Percentiles rank a stretch among this genome's conserved stretches.
These are phyloP conservation scores for Lytechinus pictus DNA, from an alignment of 35 echinoderm and acorn worm species.

Conservation along the genomic window DNA sequence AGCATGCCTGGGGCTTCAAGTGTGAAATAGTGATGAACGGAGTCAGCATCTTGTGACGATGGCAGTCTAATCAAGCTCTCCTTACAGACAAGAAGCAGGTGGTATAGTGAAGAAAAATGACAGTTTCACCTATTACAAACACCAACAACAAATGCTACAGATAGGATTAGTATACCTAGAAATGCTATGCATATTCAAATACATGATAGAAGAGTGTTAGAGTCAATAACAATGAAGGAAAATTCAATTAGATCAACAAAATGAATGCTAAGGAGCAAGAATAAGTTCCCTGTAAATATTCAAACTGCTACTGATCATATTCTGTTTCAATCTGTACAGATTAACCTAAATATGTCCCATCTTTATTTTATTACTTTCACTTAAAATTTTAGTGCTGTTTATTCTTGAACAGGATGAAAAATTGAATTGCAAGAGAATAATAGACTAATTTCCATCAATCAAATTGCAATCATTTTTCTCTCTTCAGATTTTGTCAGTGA, in stretches of 20 bases:
- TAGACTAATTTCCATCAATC: not conserved
- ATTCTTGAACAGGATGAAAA: not conserved
- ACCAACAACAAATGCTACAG: not conserved
- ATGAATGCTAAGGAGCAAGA: not conserved
- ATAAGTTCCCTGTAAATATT: not conserved
- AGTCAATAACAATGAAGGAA: not conserved
- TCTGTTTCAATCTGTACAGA: not conserved
- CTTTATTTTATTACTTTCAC: not conserved
- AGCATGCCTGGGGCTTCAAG: not conserved
- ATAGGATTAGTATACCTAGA: not conserved
- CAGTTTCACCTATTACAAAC: not conserved
- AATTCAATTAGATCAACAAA: not conserved
- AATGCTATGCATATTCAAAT: not conserved
- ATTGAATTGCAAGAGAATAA: not conserved
- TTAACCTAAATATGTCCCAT: not conserved
- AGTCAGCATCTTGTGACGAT: not conserved
- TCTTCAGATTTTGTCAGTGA: not conserved
- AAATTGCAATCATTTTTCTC: not conserved
- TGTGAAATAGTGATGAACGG: not conserved
- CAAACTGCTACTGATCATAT: not conserved
- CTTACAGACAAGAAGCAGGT: not conserved
- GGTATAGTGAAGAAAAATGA: not conserved
- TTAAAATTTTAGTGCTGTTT: not conserved
- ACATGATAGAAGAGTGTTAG: not conserved
- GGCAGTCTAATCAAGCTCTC: not conserved